Conservation (phyloP, 2,113 vertebrate species). For the Mobula hypostoma region DNA sequence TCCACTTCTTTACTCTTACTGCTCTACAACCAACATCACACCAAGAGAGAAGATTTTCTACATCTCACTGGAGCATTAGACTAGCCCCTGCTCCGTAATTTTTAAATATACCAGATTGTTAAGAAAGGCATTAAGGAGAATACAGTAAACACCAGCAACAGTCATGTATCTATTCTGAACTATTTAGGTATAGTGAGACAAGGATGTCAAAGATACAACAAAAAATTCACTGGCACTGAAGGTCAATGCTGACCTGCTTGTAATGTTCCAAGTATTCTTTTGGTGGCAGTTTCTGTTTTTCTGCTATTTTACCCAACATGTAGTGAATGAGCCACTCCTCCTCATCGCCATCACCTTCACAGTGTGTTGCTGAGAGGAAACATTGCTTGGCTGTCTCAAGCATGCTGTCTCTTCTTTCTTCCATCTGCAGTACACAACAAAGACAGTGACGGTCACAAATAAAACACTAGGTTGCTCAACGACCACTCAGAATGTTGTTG, state of each 20-base stretch:
- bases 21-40: no score
- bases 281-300: conserved; percentile 78
- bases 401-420: conserved; percentile 81
- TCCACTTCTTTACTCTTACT: no score
- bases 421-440: conserved; percentile 65
- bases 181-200: not conserved
- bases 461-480: not conserved
- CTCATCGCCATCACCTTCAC: conserved; percentile 85
- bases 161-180: not conserved
- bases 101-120: not conserved
- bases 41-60: not conserved
- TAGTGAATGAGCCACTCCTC: conserved; percentile 98
- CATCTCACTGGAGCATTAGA: not conserved
- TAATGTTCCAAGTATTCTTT: conserved; percentile 80
- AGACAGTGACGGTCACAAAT: not conserved
- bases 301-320: conserved; percentile 96
- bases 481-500: not conserved
- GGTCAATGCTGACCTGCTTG: conserved; percentile 60
- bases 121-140: not conserved
- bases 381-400: conserved; percentile 79
- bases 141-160: not conserved
- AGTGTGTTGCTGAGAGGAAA: conserved; percentile 78
- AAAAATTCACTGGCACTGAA: not conserved
- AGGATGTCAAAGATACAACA: no score
- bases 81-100: not conserved